Evolutionary conservation across 2,888 invertebrate genomes (phyloP).

Genomic region (Polymixis lichenea): DNA sequence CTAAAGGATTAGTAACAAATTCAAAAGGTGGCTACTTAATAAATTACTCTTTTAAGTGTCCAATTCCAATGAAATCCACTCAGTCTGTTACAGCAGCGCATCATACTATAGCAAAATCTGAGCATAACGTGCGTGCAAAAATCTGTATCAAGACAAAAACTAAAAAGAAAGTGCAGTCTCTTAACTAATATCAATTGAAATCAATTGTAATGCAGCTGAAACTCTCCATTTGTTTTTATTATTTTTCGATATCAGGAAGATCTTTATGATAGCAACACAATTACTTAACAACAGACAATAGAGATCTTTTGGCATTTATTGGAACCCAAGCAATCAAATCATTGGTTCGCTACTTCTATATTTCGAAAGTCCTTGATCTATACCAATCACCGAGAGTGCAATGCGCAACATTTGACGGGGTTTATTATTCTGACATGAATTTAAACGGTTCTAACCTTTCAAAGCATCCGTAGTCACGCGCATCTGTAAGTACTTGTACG

Average conservation of each 20-base stretch:
- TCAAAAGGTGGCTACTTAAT: slow-evolving; percentile 28
- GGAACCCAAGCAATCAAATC: slow-evolving; percentile 29
- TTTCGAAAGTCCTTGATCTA: slow-evolving; percentile 80
- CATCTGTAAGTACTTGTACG: not conserved
- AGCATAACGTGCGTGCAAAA: not conserved
- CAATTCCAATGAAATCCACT: not conserved
- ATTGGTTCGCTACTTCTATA: slow-evolving; percentile 47
- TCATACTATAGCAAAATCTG: not conserved
- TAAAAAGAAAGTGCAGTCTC: slow-evolving; percentile 21
- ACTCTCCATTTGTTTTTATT: not conserved
- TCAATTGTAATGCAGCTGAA: slow-evolving; percentile 13
- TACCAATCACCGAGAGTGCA: slow-evolving; percentile 65
- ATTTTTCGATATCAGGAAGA: not conserved
- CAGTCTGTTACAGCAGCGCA: not conserved
- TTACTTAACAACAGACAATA: slow-evolving; percentile 18
- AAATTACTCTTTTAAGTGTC: slow-evolving; percentile 30
- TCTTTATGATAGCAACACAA: not conserved
- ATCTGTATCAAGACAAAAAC: slow-evolving; percentile 1
- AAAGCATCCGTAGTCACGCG: slow-evolving; percentile 43
- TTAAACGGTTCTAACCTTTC: slow-evolving; percentile 62
- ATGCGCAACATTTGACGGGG: slow-evolving; percentile 65
- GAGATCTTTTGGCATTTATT: slow-evolving; percentile 13
- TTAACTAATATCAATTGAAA: slow-evolving; percentile 10
- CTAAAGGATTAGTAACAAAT: slow-evolving; percentile 72
- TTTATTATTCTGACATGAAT: slow-evolving; percentile 62